phyloP scores from a whole-genome alignment of 53 echinoderm and acorn worm genomes.

The Crossaster papposus region DNA sequence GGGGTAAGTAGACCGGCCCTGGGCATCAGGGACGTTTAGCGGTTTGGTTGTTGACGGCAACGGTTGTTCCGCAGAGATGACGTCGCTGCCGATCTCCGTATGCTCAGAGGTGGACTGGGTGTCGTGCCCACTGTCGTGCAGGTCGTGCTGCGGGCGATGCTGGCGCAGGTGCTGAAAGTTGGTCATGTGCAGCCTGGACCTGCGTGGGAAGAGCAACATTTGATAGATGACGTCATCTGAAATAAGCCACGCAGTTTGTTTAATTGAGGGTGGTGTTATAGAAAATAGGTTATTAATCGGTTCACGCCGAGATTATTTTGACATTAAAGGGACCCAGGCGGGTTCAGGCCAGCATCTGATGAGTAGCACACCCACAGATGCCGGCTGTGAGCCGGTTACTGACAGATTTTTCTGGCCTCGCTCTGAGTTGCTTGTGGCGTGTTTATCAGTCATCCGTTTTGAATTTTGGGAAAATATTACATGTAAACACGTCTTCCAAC shows the following conservation, averaged over 20 bases:
- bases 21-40: slow-evolving; percentile 28
- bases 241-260: too few relatives aligned
- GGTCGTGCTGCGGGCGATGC: slow-evolving; percentile 27
- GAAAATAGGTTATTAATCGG: too few relatives aligned
- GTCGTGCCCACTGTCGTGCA: slow-evolving; percentile 67
- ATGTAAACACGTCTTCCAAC: too few relatives aligned
- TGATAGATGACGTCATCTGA: neutral
- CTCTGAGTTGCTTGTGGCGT: too few relatives aligned
- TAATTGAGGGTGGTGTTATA: too few relatives aligned
- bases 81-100: slow-evolving; percentile 55
- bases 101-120: slow-evolving; percentile 70
- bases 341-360: too few relatives aligned
- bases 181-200: slow-evolving; percentile 79
- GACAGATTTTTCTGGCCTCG: too few relatives aligned
- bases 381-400: too few relatives aligned
- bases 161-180: slow-evolving; percentile 91
- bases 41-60: slow-evolving; percentile 24
- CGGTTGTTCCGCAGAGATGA: slow-evolving; percentile 5
- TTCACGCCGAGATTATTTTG: neutral
- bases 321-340: too few relatives aligned
- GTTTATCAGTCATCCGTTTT: too few relatives aligned
- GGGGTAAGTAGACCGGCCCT: slow-evolving; percentile 70
- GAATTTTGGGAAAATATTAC: too few relatives aligned
- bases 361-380: too few relatives aligned
- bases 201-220: slow-evolving; percentile 2